A percentile compares a stretch with the other conserved stretches of the same genome.
Evolutionary conservation across 2,888 invertebrate genomes (phyloP).

Genomic region (Drosophila diplacantha): DNA sequence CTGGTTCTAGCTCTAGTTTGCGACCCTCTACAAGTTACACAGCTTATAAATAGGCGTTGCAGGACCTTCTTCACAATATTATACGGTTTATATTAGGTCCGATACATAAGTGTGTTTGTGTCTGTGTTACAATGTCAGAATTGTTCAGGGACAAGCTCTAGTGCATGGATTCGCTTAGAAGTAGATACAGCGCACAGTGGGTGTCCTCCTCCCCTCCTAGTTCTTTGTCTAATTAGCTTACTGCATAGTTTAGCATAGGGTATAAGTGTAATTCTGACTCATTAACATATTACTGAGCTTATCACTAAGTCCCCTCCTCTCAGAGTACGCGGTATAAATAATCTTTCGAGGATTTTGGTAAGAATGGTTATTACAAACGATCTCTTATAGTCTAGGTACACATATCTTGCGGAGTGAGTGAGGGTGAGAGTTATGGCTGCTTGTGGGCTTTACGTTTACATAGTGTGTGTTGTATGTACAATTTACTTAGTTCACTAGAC

Average conservation of each 20-base stretch:
- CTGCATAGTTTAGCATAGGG: too few relatives aligned
- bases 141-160: constrained; percentile 15
- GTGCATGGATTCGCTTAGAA: constrained; percentile 1
- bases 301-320: background rate
- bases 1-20: constrained; percentile 12
- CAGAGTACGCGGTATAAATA: background rate
- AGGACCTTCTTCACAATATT: constrained; percentile 10
- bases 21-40: constrained; percentile 17
- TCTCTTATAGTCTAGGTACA: constrained; percentile 13
- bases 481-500: constrained; percentile 10
- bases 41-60: constrained; percentile 9
- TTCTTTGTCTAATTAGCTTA: constrained; percentile 11
- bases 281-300: constrained; percentile 14
- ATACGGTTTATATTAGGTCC: constrained; percentile 2
- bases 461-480: constrained; percentile 14
- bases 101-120: constrained; percentile 8
- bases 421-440: constrained; percentile 15
- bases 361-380: constrained; percentile 8
- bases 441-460: background rate
- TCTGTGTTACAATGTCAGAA: constrained; percentile 5
- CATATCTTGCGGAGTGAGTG: constrained; percentile 2
- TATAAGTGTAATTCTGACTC: constrained; percentile 13
- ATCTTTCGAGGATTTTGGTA: constrained; percentile 7
- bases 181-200: constrained; percentile 33
- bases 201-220: constrained; percentile 4